Base-by-base conservation (phyloP, 2,888 invertebrate species). In the Leuctra nigra region DNA sequence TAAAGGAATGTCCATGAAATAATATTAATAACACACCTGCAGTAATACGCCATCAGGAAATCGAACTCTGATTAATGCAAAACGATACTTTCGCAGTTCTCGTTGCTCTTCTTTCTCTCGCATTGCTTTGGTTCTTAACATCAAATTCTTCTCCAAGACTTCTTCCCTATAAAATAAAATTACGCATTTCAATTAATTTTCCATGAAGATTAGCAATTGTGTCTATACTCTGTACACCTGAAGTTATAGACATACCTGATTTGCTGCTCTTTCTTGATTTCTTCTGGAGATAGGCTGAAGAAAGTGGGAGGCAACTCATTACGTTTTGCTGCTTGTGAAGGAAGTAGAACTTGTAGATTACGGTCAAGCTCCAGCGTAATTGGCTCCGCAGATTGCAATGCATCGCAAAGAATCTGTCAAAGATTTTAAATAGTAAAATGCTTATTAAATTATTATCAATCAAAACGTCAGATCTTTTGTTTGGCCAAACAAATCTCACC, bases 41-140 rank as follows among this genome's bases (percentile, higher is more conserved):
- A 93, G 72, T 58, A 87, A 78, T 62, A 90, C 79, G 0, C 88
- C 88, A 72, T 93, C 91, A 0, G 96, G 95, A 69, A 97, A 92
- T 54, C 91, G 80, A 35, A 97, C 76, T 63, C 96, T 75, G 57
- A 97, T 84, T 50, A 96, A 75, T 1, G 90, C 83, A 70, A 87
- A 97, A 68, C 86, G 86, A 70, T 93, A 94, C 71, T 86, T 86
- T 55, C 87, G 78, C 69, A 88, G 79, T 66, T 87, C 88, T 53
- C 87, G 75, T 59, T 84, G 72, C 67, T 91, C 91, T 60, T 96
- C 93, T 61, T 88, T 87, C 68, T 96, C 94, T 20, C 95, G 75
- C 94, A 97, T 97, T 2, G 93, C 94, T 70, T 93, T 94, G 0
- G 97, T 97, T 65, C 92, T 78, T 6, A 98, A 74, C 75, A 91